Evolutionary conservation across 2,797 vertebrate species (phyloP).

Genomic region (Dendrocincla fuliginosa): DNA sequence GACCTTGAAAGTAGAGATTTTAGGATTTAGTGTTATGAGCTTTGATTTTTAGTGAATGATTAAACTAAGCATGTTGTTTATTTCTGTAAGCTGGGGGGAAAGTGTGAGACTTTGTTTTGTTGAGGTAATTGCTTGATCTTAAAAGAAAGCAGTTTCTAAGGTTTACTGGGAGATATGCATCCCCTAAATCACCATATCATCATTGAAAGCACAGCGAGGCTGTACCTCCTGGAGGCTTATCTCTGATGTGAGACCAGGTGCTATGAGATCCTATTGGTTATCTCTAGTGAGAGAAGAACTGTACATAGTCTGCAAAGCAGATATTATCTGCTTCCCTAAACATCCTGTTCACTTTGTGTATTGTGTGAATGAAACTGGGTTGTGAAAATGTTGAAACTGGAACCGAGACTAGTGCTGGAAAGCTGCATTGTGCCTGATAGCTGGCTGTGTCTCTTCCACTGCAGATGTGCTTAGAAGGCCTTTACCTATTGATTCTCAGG

Average conservation of each 20-base stretch:
- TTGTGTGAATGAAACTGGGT: neutral
- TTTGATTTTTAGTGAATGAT: neutral
- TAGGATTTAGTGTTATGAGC: neutral
- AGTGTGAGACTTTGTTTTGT: neutral
- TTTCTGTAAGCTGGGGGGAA: neutral
- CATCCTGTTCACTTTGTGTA: neutral
- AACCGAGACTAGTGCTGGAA: neutral
- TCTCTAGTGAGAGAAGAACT: slow-evolving; percentile 48
- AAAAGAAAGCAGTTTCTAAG: neutral
- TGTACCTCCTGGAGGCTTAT: slow-evolving; percentile 12
- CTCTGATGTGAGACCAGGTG: slow-evolving; percentile 29
- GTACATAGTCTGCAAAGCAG: neutral
- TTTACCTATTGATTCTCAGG: neutral
- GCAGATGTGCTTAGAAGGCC: neutral
- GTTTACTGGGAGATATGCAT: neutral
- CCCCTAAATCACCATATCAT: neutral
- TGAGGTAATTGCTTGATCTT: neutral
- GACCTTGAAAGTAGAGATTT: neutral
- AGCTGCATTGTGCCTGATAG: neutral
- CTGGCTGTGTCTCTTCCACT: neutral
- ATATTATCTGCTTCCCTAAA: slow-evolving; percentile 41
- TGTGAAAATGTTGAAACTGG: neutral
- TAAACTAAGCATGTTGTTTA: fast-evolving
- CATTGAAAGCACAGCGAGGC: neutral
- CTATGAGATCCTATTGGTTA: neutral